phyloP scores from a whole-genome alignment of 2,113 vertebrate genomes.

The Crotalus helleri region DNA sequence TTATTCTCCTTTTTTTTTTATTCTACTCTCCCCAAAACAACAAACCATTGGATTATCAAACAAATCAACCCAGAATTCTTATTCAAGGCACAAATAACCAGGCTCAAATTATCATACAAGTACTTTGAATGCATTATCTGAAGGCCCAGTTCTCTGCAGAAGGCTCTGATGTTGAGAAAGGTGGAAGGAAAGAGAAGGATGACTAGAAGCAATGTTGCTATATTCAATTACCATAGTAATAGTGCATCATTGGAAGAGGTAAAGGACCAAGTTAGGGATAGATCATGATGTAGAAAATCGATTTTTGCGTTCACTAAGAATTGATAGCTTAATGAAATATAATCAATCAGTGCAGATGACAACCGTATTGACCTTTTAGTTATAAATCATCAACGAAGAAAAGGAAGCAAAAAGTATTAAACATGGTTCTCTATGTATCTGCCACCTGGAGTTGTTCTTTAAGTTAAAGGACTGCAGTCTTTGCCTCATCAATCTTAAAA shows the following conservation, averaged over 20 bases:
- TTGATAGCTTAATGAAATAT: neutral
- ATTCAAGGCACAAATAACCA: neutral
- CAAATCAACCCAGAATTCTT: neutral
- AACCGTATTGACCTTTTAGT: neutral
- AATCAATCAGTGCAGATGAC: neutral
- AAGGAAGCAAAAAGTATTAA: neutral
- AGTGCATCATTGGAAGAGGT: neutral
- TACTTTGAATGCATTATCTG: neutral
- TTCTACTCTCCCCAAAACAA: neutral
- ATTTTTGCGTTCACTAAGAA: neutral
- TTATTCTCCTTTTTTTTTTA: neutral
- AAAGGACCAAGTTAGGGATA: neutral
- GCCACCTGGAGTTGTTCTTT: neutral
- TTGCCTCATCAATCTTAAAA: neutral
- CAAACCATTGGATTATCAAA: neutral
- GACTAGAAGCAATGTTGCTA: neutral
- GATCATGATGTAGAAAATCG: neutral
- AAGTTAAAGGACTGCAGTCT: neutral
- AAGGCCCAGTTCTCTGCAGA: neutral
- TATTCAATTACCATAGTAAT: neutral
- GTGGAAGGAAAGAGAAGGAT: neutral
- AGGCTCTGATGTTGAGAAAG: neutral
- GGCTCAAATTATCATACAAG: neutral
- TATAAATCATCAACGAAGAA: neutral
- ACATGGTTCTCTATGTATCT: neutral